Evolutionary conservation across 2,113 vertebrate species (phyloP), one percentile per base, ranked within the genome.

Genomic region (Conger conger): DNA sequence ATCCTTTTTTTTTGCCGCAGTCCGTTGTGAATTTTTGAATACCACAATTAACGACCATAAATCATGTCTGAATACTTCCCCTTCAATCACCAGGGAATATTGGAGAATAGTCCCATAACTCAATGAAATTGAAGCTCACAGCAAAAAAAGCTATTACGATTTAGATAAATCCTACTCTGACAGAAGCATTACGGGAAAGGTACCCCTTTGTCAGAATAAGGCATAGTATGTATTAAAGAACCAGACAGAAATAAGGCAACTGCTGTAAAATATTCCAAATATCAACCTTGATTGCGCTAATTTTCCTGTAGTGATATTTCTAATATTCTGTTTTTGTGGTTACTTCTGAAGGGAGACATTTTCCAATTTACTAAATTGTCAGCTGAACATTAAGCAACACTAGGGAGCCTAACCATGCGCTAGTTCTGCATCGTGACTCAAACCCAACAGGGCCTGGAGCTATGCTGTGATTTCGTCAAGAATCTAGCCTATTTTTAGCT

Each of bases 1-100:
- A 77, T 77, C 76, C 30, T 83, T 42, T 54, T 86, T 83, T 87
- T 60, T 78, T 80, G 82, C 82, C 87, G 77, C 81, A 83, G 87
- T 92, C 91, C 93, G 92, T 93, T 94, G 91, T 93, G 91, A 90
- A 86, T 93, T 91, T 93, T 88, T 87, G 87, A 91, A 91, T 89
- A 91, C 89, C 91, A 92, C 92, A 93, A 95, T 94, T 94, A 94
- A 91, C 92, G 73, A 91, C 90, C 91, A 93, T 94, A 94, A 94
- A 94, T 94, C 93, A 93, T 89, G 90, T 92, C 91, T 86, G 90
- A 94, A 95, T 90, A 92, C 92, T 94, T 94, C 93, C 93, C 90
- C 88, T 91, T 93, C 86, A 60, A 90, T 93, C 93, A 90, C 87
- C 38, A 80, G 93, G 93, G 93, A 93, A 93, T 92, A 91, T 93